Conservation (phyloP, 2,113 vertebrate genomes). For the Melospiza georgiana region DNA sequence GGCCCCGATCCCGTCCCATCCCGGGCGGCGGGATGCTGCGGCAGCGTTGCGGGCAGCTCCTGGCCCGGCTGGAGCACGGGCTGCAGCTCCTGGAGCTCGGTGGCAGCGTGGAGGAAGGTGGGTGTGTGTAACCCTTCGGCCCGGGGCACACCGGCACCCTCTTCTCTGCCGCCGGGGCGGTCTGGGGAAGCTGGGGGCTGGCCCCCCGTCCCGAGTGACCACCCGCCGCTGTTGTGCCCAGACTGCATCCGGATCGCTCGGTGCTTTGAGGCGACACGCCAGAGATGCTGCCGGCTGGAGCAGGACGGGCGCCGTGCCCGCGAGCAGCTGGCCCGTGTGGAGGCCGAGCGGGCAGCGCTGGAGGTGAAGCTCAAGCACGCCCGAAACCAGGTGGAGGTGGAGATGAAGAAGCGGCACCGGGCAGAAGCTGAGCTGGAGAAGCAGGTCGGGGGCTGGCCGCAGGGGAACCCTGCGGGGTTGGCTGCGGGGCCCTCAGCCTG, state of each 20-base stretch:
- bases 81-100: conserved; percentile 32
- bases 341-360: conserved; percentile 78
- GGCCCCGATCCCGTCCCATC: background rate
- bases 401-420: conserved; percentile 84
- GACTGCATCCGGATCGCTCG: conserved; percentile 69
- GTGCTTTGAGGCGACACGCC: conserved; percentile 72
- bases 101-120: conserved; percentile 47
- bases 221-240: background rate
- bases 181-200: background rate
- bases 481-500: rapidly evolving
- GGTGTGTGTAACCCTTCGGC: background rate
- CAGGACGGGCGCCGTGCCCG: conserved; percentile 75
- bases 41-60: background rate
- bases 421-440: conserved; percentile 80
- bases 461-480: rapidly evolving
- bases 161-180: background rate
- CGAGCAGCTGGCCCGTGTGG: conserved; percentile 78
- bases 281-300: conserved; percentile 75
- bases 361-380: conserved; percentile 86
- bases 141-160: too few relatives aligned
- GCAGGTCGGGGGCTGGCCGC: conserved; percentile 61
- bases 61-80: conserved; percentile 21
- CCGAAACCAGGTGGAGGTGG: conserved; percentile 86
- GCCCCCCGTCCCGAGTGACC: background rate
- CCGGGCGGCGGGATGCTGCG: conserved; percentile 2